These are phyloP conservation scores for Selene dorsalis DNA, from an alignment of 2,797 vertebrate species.

Conservation along the genomic window DNA sequence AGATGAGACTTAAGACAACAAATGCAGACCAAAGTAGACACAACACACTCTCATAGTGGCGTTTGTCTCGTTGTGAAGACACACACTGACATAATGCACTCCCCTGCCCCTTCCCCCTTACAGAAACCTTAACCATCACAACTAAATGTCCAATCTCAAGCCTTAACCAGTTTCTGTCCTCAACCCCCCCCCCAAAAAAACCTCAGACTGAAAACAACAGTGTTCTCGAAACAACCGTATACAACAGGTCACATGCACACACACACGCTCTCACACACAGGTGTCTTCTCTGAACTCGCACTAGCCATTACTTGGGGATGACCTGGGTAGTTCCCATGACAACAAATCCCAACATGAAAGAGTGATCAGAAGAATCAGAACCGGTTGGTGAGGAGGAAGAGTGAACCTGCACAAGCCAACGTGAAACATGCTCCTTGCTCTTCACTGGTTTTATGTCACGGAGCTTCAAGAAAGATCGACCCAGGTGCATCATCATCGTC, in stretches of 20 bases:
- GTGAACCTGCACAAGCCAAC: slow-evolving; percentile 20
- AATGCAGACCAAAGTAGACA: slow-evolving; percentile 7
- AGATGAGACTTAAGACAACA: neutral
- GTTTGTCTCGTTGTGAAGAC: neutral
- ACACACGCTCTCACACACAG: slow-evolving; percentile 28
- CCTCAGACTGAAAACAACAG: neutral
- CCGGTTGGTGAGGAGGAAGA: slow-evolving; percentile 4
- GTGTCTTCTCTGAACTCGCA: slow-evolving; percentile 46
- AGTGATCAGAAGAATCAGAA: slow-evolving; percentile 44
- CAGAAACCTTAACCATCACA: neutral
- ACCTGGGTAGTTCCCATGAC: slow-evolving; percentile 78
- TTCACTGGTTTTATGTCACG: slow-evolving; percentile 12
- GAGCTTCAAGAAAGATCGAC: slow-evolving; percentile 17
- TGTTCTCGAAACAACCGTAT: neutral
- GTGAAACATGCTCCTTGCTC: slow-evolving; percentile 27
- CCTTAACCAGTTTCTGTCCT: neutral
- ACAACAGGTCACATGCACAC: slow-evolving; percentile 4
- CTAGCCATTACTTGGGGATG: slow-evolving; percentile 53
- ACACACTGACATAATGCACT: neutral
- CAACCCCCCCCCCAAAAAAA: neutral
- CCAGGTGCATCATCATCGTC: neutral
- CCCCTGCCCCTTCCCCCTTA: neutral
- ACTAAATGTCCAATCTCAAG: neutral
- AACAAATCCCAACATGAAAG: slow-evolving; percentile 75
- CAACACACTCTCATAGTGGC: neutral